Conservation (phyloP, 2,113 vertebrate species). For the Tragelaphus buxtoni region DNA sequence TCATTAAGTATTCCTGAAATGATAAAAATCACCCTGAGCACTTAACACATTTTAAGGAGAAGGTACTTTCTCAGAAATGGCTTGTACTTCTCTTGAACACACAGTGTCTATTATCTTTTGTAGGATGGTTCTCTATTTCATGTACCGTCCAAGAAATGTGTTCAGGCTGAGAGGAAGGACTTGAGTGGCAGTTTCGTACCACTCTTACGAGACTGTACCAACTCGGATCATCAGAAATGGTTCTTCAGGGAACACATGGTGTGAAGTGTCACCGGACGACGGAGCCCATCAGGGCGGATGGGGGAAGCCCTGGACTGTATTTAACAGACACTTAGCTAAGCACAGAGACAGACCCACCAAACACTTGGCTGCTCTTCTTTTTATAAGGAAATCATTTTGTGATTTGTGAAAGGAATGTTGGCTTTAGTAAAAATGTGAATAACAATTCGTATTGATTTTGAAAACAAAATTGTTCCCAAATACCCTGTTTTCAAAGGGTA, state of each 20-base stretch:
- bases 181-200: slow-evolving; percentile 83
- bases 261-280: background rate
- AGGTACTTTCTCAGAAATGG: background rate
- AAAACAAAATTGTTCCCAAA: slow-evolving; percentile 36
- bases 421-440: slow-evolving; percentile 50
- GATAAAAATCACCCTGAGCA: background rate
- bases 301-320: background rate
- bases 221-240: slow-evolving; percentile 89
- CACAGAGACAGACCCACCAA: background rate
- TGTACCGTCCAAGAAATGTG: slow-evolving; percentile 85
- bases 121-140: slow-evolving; percentile 92
- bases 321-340: background rate
- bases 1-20: background rate
- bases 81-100: background rate
- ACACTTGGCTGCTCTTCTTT: slow-evolving; percentile 57
- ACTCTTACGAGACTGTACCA: slow-evolving; percentile 84
- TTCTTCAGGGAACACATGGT: slow-evolving; percentile 88
- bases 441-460: slow-evolving; percentile 39
- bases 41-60: background rate
- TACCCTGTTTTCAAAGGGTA: slow-evolving; percentile 60
- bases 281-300: background rate
- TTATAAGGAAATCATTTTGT: slow-evolving; percentile 65
- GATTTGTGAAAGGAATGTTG: slow-evolving; percentile 39
- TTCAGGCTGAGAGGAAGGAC: slow-evolving; percentile 82
- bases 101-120: slow-evolving; percentile 44